Percentiles rank a stretch among this genome's conserved stretches.
These are phyloP conservation scores for Blennius ocellaris DNA, from an alignment of 2,113 vertebrate genomes.

Conservation along the genomic window DNA sequence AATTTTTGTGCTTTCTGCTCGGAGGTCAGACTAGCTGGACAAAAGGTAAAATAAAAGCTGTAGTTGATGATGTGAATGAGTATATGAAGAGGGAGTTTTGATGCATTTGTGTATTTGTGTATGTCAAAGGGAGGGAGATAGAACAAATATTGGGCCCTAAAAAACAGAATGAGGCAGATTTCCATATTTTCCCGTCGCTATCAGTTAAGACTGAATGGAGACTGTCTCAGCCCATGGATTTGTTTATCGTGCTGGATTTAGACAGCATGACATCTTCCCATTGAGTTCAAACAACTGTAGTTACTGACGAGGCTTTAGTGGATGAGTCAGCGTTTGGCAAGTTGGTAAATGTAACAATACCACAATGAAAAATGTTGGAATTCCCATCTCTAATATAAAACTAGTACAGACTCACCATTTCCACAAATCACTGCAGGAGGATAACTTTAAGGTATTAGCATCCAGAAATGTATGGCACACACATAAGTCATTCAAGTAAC, in stretches of 20 bases:
- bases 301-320: background rate
- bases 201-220: slow-evolving; percentile 47
- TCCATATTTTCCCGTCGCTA: slow-evolving; percentile 66
- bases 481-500: too few relatives aligned
- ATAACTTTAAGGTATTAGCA: too few relatives aligned
- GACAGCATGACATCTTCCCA: background rate
- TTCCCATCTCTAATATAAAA: too few relatives aligned
- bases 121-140: slow-evolving; percentile 29
- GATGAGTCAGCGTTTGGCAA: too few relatives aligned
- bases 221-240: slow-evolving; percentile 47
- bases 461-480: too few relatives aligned
- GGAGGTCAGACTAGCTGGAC: slow-evolving; percentile 27
- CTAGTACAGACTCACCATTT: too few relatives aligned
- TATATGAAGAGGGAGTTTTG: background rate
- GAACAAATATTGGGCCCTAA: slow-evolving; percentile 40
- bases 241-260: slow-evolving; percentile 33
- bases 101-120: slow-evolving; percentile 16
- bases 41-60: slow-evolving; percentile 6
- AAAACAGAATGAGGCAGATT: slow-evolving; percentile 53
- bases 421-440: too few relatives aligned
- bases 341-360: too few relatives aligned
- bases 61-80: background rate
- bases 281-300: background rate
- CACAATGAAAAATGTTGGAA: too few relatives aligned
- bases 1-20: background rate